Conservation (phyloP, 2,888 invertebrate genomes). For the Ptycholaimellus sp. region DNA sequence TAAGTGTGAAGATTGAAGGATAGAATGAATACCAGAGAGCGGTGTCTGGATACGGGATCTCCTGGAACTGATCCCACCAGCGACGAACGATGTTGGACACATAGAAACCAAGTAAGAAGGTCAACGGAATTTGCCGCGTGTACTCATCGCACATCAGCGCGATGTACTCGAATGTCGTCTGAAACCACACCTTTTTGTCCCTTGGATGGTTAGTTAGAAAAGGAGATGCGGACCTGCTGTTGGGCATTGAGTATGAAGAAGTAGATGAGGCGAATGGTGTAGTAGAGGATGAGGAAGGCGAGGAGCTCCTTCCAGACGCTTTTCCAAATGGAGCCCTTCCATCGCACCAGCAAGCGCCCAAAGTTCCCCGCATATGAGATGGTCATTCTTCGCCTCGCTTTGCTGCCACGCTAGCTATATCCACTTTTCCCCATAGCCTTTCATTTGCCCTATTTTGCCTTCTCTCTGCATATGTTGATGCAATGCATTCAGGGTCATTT, state of each 20-base stretch:
- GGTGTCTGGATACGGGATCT: not conserved
- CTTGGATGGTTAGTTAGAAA: no score
- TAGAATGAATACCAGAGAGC: no score
- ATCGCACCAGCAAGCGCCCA: conserved; percentile 12
- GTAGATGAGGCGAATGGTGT: conserved; percentile 10
- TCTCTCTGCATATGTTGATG: no score
- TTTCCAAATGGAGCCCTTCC: conserved; percentile 16
- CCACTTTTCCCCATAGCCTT: no score
- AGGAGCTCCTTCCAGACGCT: conserved; percentile 13
- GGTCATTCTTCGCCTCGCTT: conserved; percentile 9
- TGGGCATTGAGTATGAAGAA: conserved; percentile 10
- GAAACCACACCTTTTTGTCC: no score
- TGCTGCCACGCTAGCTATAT: not conserved
- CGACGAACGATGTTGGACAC: not conserved
- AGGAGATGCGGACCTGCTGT: no score
- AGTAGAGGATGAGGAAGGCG: conserved; percentile 11
- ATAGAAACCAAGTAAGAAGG: not conserved
- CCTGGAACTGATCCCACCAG: not conserved
- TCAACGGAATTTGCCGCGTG: not conserved
- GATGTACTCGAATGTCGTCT: no score
- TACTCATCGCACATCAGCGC: not conserved
- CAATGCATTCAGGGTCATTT: no score
- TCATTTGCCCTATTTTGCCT: no score
- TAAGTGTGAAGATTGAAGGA: no score
- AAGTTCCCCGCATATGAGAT: conserved; percentile 15